Evolutionary conservation across 2,888 invertebrate species (phyloP), one percentile per base, ranked within the genome.

Genomic region (Ophion ventricosus): DNA sequence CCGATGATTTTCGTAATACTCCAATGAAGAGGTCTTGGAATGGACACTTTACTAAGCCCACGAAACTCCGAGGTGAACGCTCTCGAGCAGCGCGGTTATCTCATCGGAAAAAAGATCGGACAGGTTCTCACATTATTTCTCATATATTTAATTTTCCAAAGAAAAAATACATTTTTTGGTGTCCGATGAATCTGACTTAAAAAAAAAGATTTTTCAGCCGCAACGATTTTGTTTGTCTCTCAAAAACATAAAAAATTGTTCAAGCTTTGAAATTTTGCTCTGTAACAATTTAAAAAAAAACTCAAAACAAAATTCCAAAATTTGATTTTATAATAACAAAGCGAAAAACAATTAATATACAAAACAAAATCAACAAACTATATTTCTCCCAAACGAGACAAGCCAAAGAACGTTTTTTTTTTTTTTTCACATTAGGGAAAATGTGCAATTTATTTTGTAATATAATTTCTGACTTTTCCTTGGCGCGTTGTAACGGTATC

Each of bases 61-160:
- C 95, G 96, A 94, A 96, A 96, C 94, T 97, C 97, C 90, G 97
- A 98, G 94, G 96, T 97, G 88, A 96, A 96, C 93, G 97, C 97
- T 92, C 95, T 97, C 94, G 97, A 97, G 93, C 96, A 97, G 94
- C 95, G 97, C 92, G 97, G 97, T 90, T 97, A 97, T 94, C 94
- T 96, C 83, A 96, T 98, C 92, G 97, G 97, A 88, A 96, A 96
- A 93, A 97, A 97, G 94, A 97, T 98, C 91, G 98, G 98, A 85
- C 97, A 93, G 92, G 93, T 93, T 87, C 82, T 84, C 87, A 20
- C 63, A n/a, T 26, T 54, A 59, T 35, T 1, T 49, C 29, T 35
- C 40, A 59, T 20, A 35, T n/a, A 61, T 80, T 23, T 56, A 1
- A 26, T 59, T 72, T 40, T 64, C n/a, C 11, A 1, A 2, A 29